Base-by-base conservation (phyloP, 2,797 vertebrate genomes). In the Cossypha niveicapilla region DNA sequence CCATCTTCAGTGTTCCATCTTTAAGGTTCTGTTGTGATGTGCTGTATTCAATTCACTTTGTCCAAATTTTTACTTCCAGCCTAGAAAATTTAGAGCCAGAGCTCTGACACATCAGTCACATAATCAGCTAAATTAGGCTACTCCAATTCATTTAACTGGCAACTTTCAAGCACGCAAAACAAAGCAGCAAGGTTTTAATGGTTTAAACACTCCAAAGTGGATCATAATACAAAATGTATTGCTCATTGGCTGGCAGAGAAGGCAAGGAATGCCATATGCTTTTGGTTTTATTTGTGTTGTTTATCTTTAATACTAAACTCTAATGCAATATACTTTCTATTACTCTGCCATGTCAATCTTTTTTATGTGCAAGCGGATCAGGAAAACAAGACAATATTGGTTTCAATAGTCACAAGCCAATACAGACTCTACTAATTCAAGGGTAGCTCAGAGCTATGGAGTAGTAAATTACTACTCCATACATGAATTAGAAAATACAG, bases 191-290 rank as follows among this genome's bases (percentile, higher is more conserved):
- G 86, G 70, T 92, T 96, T 97, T 95, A 96, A 96, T 93, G 90
- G 78, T 72, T 93, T 92, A 92, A 96, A 96, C 58, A 76, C 93
- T 97, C 96, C 96, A 96, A 94, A 95, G 94, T 94, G 94, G 91
- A 95, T 95, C 97, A 86, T 97, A 96, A 97, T 27, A 86, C 35
- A 58, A 80, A 96, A 95, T 90, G 86, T 84, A 95, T 96, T 91
- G 94, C 95, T 96, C 75, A 77, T 96, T 58, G 30, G 76, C 81
- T 97, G 97, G 97, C 96, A 82, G 44, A 30, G 73, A 74, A 93
- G 41, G 73, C 87, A 94, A 91, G 61, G 67, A 72, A 60, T 74
- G 90, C 95, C 97, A 95, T 96, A 96, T 97, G 97, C 81, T 96
- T 96, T 88, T 86, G 45, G 63, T 90, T 94, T 68, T 84, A 92